A percentile compares a stretch with the other conserved stretches of the same genome.
phyloP scores from a whole-genome alignment of 30 jellyfish, hydroid and myxozoan genomes.

The Sanderia malayensis region DNA sequence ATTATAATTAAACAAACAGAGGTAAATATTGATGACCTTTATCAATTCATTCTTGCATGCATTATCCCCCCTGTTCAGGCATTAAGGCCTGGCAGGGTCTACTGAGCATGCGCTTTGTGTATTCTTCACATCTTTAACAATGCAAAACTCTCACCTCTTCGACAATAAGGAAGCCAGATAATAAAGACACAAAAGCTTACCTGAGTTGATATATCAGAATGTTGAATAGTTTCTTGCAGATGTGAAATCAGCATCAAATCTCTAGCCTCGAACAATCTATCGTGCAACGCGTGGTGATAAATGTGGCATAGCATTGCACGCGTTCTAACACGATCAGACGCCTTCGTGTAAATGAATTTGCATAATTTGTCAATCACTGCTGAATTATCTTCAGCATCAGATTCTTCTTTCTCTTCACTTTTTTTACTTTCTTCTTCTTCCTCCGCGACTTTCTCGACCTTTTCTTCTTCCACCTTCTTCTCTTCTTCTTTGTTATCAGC shows the following conservation, averaged over 20 bases:
- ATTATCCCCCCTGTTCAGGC: conserved; percentile 56
- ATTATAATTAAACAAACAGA: too few species aligned
- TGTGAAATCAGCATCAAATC: conserved; percentile 95
- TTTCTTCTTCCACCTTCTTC: conserved; percentile 36
- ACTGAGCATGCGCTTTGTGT: conserved; percentile 42
- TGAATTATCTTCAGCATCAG: conserved; percentile 57
- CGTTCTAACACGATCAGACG: conserved; percentile 94
- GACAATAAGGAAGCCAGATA: too few species aligned
- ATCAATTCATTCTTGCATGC: conserved; percentile 29
- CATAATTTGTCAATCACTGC: conserved; percentile 71
- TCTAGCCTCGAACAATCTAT: conserved; percentile 97
- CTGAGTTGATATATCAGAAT: conserved; percentile 97
- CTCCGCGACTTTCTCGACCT: conserved; percentile 37
- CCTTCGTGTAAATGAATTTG: conserved; percentile 87
- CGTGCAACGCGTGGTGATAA: conserved; percentile 98
- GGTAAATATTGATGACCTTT: too few species aligned
- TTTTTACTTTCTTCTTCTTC: conserved; percentile 17
- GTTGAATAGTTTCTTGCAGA: conserved; percentile 93
- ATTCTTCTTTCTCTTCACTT: conserved; percentile 29
- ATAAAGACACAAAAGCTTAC: conserved; percentile 45
- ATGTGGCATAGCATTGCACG: conserved; percentile 99
- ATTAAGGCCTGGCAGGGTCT: conserved; percentile 40
- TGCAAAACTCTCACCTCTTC: too few species aligned
- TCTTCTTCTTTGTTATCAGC: conserved; percentile 23
- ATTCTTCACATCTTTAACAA: too few species aligned